These are phyloP conservation scores for Nymphicus hollandicus DNA, from an alignment of 2,113 vertebrate species.

Conservation along the genomic window DNA sequence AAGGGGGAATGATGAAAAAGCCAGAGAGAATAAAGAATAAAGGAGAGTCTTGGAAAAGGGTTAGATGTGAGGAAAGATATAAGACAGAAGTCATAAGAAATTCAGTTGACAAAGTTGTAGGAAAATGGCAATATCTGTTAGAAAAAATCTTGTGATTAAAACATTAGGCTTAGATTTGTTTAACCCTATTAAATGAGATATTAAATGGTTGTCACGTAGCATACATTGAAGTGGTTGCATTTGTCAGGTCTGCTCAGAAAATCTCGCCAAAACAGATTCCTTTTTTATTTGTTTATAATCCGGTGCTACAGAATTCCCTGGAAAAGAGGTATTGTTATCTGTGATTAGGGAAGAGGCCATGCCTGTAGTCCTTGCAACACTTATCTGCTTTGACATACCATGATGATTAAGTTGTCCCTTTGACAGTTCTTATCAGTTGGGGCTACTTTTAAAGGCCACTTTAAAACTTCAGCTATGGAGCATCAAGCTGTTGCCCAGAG, in stretches of 20 bases:
- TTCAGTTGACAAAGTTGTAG: neutral
- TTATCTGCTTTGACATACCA: neutral
- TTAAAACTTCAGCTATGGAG: neutral
- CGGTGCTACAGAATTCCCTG: neutral
- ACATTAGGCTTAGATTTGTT: neutral
- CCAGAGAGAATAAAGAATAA: neutral
- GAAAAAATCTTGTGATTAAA: neutral
- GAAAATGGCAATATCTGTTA: neutral
- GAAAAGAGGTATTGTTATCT: neutral
- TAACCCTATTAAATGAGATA: neutral
- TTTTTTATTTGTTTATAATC: neutral
- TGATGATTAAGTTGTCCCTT: neutral
- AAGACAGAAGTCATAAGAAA: neutral
- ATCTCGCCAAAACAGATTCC: fast-evolving
- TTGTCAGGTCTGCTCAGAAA: neutral
- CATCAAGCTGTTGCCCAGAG: neutral
- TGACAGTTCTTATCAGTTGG: neutral
- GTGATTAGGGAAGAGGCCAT: neutral
- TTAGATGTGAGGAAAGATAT: neutral
- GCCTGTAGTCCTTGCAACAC: neutral
- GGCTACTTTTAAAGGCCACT: neutral
- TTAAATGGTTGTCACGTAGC: neutral
- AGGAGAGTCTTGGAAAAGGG: neutral
- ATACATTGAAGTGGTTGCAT: neutral
- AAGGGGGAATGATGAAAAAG: neutral